phyloP scores from a whole-genome alignment of 2,888 invertebrate genomes.

The Pollenia angustigena region DNA sequence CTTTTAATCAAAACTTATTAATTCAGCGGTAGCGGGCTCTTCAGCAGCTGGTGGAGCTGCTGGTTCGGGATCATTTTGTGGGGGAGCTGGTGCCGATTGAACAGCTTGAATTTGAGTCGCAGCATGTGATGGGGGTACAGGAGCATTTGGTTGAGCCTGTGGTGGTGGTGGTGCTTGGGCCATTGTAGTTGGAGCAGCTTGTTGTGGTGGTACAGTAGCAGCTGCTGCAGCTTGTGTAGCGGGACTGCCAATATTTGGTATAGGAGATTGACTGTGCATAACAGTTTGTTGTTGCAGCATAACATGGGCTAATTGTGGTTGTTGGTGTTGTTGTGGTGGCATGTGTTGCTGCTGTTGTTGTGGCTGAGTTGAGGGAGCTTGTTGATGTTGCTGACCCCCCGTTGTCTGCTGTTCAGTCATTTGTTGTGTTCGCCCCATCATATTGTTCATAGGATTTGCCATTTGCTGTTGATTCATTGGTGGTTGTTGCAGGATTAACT shows the following conservation, averaged over 20 bases:
- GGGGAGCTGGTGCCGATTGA: conserved; percentile 80
- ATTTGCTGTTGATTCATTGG: conserved; percentile 59
- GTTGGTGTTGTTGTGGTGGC: conserved; percentile 66
- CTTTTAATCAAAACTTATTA: conserved; percentile 92
- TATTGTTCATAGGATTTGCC: conserved; percentile 44
- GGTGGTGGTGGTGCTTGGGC: conserved; percentile 70
- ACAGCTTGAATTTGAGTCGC: conserved; percentile 79
- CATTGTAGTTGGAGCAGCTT: conserved; percentile 62
- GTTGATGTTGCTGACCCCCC: conserved; percentile 38
- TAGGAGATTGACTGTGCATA: conserved; percentile 75
- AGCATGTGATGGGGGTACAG: conserved; percentile 44
- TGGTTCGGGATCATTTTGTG: conserved; percentile 82
- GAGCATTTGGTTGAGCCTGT: conserved; percentile 55
- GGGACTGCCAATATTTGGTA: conserved; percentile 65
- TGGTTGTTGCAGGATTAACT: conserved; percentile 56
- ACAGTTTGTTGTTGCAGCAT: conserved; percentile 77
- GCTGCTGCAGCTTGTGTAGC: conserved; percentile 62
- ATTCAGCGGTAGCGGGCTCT: conserved; percentile 89
- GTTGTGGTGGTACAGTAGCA: conserved; percentile 63
- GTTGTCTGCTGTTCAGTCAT: conserved; percentile 58
- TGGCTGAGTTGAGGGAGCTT: conserved; percentile 58
- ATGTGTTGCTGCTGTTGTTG: conserved; percentile 66
- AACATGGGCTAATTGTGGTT: conserved; percentile 75
- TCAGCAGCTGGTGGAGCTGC: conserved; percentile 79
- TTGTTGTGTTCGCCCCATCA: conserved; percentile 67